Conservation (phyloP, 2,888 invertebrate species). For the Adelognathus sp. region DNA sequence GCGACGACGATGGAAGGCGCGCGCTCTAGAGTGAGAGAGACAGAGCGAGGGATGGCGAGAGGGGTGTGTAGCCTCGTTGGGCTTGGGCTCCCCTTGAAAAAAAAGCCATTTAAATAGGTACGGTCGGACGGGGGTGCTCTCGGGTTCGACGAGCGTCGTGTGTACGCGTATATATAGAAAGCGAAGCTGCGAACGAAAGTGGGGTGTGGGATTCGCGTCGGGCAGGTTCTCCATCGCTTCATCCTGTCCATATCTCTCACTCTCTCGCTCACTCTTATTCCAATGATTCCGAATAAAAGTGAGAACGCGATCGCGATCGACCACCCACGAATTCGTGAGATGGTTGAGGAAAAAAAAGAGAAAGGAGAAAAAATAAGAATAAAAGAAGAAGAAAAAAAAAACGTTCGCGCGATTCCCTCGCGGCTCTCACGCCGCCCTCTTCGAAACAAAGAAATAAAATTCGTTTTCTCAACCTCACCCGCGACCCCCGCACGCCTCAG, state of each 20-base stretch:
- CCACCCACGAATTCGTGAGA: slow-evolving; percentile 58
- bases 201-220: slow-evolving; percentile 56
- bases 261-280: slow-evolving; percentile 19
- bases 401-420: slow-evolving; percentile 44
- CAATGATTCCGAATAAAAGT: slow-evolving; percentile 9
- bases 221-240: slow-evolving; percentile 76
- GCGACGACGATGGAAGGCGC: slow-evolving; percentile 50
- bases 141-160: slow-evolving; percentile 68
- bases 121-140: slow-evolving; percentile 71
- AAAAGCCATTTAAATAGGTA: slow-evolving; percentile 80
- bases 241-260: slow-evolving; percentile 57
- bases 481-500: no score
- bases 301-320: slow-evolving; percentile 56
- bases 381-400: slow-evolving; percentile 13
- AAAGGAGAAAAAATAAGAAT: slow-evolving; percentile 13
- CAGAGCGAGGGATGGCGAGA: slow-evolving; percentile 59
- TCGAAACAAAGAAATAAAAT: slow-evolving; percentile 61
- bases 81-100: slow-evolving; percentile 75
- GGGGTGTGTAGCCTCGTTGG: slow-evolving; percentile 70
- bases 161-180: slow-evolving; percentile 34
- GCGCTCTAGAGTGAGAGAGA: slow-evolving; percentile 35
- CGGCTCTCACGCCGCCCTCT: slow-evolving; percentile 39
- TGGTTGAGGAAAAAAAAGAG: slow-evolving; percentile 29
- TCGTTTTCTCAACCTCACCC: slow-evolving; percentile 37
- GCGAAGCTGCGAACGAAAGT: slow-evolving; percentile 25